Conservation (phyloP, 2,113 vertebrate genomes). For the Herpetotheres cachinnans region DNA sequence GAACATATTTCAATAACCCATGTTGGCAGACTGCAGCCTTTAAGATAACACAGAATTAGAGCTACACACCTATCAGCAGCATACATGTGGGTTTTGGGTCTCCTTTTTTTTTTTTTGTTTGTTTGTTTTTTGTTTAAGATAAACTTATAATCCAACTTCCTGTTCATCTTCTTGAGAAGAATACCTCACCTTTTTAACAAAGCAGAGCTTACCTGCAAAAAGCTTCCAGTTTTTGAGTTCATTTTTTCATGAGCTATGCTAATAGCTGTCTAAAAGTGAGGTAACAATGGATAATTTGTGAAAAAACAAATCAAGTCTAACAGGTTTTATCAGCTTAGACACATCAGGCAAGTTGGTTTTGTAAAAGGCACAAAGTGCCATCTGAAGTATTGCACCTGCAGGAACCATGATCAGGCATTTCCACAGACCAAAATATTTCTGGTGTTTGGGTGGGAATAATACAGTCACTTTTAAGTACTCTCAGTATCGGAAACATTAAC, state of each 20-base stretch:
- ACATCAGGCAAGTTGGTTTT: background rate
- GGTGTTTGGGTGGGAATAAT: background rate
- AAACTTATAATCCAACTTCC: background rate
- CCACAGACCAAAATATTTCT: background rate
- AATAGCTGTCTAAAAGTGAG: background rate
- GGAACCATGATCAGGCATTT: background rate
- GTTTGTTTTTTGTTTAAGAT: background rate
- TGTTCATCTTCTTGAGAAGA: background rate
- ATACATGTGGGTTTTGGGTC: background rate
- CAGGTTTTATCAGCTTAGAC: background rate
- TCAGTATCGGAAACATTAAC: background rate
- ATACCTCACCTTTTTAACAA: background rate
- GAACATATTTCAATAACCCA: background rate
- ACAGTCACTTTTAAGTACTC: background rate
- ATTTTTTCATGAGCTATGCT: background rate
- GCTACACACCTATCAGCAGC: background rate
- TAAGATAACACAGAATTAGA: background rate
- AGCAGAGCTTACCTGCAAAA: background rate
- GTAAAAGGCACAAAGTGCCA: background rate
- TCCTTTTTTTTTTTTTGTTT: too few relatives aligned
- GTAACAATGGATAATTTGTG: background rate
- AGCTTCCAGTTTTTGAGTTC: background rate
- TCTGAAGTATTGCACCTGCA: background rate
- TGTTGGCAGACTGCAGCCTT: background rate
- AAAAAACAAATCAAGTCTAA: background rate